Evolutionary conservation across 1,140 invertebrate genomes (phyloP).

Genomic region (Bombus huntii): DNA sequence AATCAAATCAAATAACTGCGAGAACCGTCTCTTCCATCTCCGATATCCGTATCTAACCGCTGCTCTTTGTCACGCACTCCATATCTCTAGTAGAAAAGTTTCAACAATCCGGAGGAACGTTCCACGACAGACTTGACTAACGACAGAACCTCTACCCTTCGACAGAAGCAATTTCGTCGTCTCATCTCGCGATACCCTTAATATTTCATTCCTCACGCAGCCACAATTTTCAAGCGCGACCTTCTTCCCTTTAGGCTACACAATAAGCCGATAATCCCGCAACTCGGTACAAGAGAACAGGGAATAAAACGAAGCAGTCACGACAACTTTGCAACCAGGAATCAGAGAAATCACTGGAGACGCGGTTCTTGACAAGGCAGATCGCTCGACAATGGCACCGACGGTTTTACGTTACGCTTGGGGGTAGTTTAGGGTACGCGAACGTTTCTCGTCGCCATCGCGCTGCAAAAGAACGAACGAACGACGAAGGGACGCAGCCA

Average conservation of each 20-base stretch:
- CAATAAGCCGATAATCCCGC: no score
- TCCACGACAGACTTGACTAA: background rate
- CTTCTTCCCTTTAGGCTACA: background rate
- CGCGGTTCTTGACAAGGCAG: background rate
- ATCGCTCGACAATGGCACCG: slow-evolving; percentile 30
- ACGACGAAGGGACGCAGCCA: slow-evolving; percentile 27
- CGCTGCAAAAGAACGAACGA: slow-evolving; percentile 57
- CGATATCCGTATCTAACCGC: background rate
- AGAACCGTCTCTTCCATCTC: background rate
- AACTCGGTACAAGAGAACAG: no score
- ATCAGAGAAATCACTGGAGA: background rate
- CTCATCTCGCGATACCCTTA: background rate
- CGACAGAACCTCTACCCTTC: no score
- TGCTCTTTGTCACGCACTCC: background rate
- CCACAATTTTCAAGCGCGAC: background rate
- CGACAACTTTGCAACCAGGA: no score
- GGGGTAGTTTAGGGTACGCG: background rate
- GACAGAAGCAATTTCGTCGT: background rate
- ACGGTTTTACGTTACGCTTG: background rate
- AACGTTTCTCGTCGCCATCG: slow-evolving; percentile 52
- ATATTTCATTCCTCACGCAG: background rate
- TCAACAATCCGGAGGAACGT: background rate
- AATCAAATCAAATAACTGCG: background rate
- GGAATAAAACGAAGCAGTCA: no score
- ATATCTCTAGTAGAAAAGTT: background rate